phyloP scores from a whole-genome alignment of 2,797 vertebrate genomes.

The Dendrocincla fuliginosa region DNA sequence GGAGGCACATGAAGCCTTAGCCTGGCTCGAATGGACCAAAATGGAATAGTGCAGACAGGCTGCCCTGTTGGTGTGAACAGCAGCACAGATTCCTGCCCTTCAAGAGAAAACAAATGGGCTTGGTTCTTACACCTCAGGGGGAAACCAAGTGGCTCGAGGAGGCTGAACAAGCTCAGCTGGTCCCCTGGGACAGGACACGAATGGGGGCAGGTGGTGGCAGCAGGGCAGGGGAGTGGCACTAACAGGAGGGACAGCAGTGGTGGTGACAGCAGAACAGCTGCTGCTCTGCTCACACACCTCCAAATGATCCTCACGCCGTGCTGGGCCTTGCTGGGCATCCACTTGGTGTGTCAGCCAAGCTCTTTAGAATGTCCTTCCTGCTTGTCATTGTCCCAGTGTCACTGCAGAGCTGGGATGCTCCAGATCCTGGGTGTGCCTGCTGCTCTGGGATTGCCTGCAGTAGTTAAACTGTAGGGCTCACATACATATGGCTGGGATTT shows the following conservation, averaged over 20 bases:
- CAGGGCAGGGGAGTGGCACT: neutral
- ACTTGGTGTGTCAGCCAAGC: neutral
- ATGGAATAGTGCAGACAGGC: neutral
- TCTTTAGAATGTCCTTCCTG: neutral
- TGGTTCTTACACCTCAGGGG: neutral
- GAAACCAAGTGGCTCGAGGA: neutral
- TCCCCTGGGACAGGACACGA: neutral
- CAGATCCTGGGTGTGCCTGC: neutral
- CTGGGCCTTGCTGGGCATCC: neutral
- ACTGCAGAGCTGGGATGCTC: neutral
- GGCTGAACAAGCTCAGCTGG: neutral
- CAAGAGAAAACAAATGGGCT: neutral
- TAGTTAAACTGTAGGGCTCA: neutral
- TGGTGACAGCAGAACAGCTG: neutral
- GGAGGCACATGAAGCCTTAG: neutral
- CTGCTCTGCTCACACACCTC: neutral
- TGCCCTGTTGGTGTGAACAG: neutral
- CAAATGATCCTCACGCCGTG: neutral
- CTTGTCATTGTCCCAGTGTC: neutral
- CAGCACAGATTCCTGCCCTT: neutral
- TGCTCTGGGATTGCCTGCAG: neutral
- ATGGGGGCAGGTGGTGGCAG: neutral
- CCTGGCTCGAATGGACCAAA: neutral
- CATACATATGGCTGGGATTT: neutral
- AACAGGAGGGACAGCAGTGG: neutral